These are phyloP conservation scores for Copidosoma aretas DNA, from an alignment of 2,888 invertebrate species.

Conservation along the genomic window DNA sequence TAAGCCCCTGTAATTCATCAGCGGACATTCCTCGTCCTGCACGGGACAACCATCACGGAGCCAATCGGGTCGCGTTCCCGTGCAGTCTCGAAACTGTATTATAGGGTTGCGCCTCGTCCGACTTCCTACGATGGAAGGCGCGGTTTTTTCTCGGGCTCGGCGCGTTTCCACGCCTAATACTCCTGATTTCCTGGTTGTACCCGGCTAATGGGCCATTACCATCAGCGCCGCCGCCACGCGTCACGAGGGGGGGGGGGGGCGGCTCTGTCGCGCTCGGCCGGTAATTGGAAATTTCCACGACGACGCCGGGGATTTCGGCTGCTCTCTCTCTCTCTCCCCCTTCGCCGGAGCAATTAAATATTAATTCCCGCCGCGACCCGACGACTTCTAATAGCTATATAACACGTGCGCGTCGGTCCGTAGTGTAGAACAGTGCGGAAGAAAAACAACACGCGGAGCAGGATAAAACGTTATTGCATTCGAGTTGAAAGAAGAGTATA, in stretches of 20 bases:
- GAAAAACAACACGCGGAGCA: too few relatives aligned
- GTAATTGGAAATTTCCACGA: neutral
- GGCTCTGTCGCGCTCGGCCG: neutral
- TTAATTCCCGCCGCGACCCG: too few relatives aligned
- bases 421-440: too few relatives aligned
- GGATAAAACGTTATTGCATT: too few relatives aligned
- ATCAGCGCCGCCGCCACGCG: neutral
- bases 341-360: too few relatives aligned
- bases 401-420: too few relatives aligned
- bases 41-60: neutral
- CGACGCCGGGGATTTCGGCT: too few relatives aligned
- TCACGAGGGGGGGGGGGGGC: too few relatives aligned
- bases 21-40: neutral
- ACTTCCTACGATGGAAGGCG: neutral
- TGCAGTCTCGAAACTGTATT: neutral
- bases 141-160: neutral
- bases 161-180: neutral
- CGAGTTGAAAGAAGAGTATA: neutral
- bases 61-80: too few relatives aligned
- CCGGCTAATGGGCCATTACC: neutral
- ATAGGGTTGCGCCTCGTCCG: neutral
- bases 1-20: too few relatives aligned
- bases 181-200: conserved; percentile 1
- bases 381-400: too few relatives aligned
- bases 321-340: too few relatives aligned